Percentiles rank a stretch among this genome's conserved stretches.
Evolutionary conservation across 1,140 invertebrate genomes (phyloP).

Genomic region (Homarus americanus): DNA sequence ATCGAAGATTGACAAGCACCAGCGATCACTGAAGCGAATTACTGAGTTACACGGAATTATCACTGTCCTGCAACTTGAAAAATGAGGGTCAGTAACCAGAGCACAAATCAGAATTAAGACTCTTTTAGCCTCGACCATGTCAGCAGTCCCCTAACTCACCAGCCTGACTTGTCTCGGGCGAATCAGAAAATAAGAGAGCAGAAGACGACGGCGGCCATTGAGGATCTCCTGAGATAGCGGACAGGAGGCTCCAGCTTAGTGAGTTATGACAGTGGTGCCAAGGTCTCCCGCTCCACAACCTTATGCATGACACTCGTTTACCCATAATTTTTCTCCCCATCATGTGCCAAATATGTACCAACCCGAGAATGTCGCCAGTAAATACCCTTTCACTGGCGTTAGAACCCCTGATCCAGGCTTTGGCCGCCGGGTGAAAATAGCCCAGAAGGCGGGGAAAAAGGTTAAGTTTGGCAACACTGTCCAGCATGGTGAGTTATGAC

Average conservation of each 20-base stretch:
- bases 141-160: constrained; percentile 70
- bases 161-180: constrained; percentile 65
- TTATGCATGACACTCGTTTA: constrained; percentile 40
- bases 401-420: constrained; percentile 28
- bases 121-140: constrained; percentile 69
- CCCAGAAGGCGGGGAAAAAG: constrained; percentile 55
- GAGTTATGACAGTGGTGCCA: constrained; percentile 69
- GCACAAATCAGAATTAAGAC: constrained; percentile 71
- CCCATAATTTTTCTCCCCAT: constrained; percentile 22
- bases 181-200: constrained; percentile 73
- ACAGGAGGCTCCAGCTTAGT: constrained; percentile 70
- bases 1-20: constrained; percentile 37
- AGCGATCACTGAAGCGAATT: constrained; percentile 25
- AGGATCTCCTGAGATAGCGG: constrained; percentile 70
- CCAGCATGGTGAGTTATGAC: constrained; percentile 72
- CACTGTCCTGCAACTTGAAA: constrained; percentile 55
- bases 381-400: constrained; percentile 30
- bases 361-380: constrained; percentile 29
- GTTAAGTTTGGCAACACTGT: constrained; percentile 72
- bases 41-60: constrained; percentile 64
- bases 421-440: constrained; percentile 46
- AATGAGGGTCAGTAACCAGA: constrained; percentile 52
- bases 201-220: constrained; percentile 68
- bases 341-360: constrained; percentile 37
- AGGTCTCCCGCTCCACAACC: constrained; percentile 33